Percentiles rank a stretch among this genome's conserved stretches.
Evolutionary conservation across 1,140 invertebrate species (phyloP).

Genomic region (Magallana gigas): DNA sequence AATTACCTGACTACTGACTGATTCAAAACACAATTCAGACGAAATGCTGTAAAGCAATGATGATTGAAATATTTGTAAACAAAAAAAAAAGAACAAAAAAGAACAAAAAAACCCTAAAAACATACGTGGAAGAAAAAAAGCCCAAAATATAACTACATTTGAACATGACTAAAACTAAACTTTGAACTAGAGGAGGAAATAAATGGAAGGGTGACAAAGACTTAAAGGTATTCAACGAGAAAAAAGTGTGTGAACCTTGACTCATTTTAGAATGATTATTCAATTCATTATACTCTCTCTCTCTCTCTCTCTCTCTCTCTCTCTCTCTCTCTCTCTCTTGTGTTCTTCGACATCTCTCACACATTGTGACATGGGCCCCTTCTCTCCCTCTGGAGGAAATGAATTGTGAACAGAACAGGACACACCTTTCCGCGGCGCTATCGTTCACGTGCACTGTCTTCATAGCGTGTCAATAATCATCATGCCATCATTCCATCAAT

Average conservation of each 20-base stretch:
- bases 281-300: background rate
- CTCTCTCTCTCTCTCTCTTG: background rate
- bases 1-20: too few relatives aligned
- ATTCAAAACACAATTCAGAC: too few relatives aligned
- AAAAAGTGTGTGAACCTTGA: background rate
- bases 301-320: background rate
- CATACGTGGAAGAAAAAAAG: background rate
- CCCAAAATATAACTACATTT: too few relatives aligned
- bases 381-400: background rate
- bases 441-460: background rate
- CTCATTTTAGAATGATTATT: too few relatives aligned
- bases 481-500: background rate
- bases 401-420: background rate
- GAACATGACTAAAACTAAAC: too few relatives aligned
- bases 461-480: background rate
- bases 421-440: background rate
- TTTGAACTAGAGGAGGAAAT: too few relatives aligned
- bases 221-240: too few relatives aligned
- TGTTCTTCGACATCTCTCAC: background rate
- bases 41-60: too few relatives aligned
- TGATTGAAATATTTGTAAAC: too few relatives aligned
- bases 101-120: too few relatives aligned
- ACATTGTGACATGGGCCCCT: background rate
- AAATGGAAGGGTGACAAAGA: background rate
- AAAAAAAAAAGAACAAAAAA: too few relatives aligned